These are phyloP conservation scores for Sminthurides aquaticus DNA, from an alignment of 2,888 invertebrate species.

Conservation along the genomic window DNA sequence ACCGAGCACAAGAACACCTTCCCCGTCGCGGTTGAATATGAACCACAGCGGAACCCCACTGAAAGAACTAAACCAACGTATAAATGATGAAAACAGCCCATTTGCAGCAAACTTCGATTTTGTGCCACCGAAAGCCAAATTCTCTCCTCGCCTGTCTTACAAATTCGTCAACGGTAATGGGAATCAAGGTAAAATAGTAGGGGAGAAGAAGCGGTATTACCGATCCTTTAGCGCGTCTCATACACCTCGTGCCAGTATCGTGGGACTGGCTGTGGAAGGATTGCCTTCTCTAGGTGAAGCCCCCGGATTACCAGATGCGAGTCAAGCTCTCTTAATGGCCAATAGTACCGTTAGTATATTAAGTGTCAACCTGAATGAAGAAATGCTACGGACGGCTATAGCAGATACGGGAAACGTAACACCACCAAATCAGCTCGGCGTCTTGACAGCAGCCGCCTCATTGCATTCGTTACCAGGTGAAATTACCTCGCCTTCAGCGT, in stretches of 20 bases:
- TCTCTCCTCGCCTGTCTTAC: slow-evolving; percentile 8
- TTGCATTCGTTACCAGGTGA: slow-evolving; percentile 13
- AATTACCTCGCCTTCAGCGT: neutral
- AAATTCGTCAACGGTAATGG: neutral
- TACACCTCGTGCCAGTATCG: slow-evolving; percentile 29
- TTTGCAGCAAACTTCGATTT: slow-evolving; percentile 13
- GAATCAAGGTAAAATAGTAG: slow-evolving; percentile 15
- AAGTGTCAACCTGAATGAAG: slow-evolving; percentile 73
- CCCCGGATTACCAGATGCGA: slow-evolving; percentile 23
- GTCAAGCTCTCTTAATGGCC: slow-evolving; percentile 45
- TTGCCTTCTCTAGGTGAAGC: slow-evolving; percentile 23
- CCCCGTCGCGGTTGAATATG: slow-evolving; percentile 36
- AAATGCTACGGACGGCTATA: slow-evolving; percentile 52
- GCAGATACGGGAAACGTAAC: neutral
- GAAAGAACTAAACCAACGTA: slow-evolving; percentile 3
- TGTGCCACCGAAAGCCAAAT: slow-evolving; percentile 8
- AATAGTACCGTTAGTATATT: slow-evolving; percentile 66
- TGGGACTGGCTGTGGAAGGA: neutral
- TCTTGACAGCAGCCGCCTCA: slow-evolving; percentile 8
- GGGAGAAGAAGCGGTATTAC: slow-evolving; percentile 24
- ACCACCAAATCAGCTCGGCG: neutral
- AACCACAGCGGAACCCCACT: slow-evolving; percentile 1
- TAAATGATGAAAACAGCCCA: slow-evolving; percentile 17
- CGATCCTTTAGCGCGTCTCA: slow-evolving; percentile 32
- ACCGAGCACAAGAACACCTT: slow-evolving; percentile 45